These are phyloP conservation scores for Atrichornis clamosus DNA, from an alignment of 2,113 vertebrate species.

Conservation along the genomic window DNA sequence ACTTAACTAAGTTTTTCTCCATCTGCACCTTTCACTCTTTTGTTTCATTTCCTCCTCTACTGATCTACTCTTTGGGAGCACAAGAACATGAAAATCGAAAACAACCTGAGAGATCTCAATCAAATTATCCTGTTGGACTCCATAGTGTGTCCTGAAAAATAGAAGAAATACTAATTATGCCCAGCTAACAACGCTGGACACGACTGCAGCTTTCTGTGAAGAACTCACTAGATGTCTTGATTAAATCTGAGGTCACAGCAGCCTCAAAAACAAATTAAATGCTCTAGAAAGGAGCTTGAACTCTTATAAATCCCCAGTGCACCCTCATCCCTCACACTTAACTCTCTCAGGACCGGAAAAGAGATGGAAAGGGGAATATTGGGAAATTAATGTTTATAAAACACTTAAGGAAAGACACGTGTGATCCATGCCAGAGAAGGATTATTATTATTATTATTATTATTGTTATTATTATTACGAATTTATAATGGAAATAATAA, in stretches of 20 bases:
- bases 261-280: conserved; percentile 51
- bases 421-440: not conserved
- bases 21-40: not conserved
- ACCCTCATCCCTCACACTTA: not conserved
- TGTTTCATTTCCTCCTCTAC: not conserved
- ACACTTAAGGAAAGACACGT: not conserved
- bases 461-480: not conserved
- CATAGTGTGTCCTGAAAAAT: not conserved
- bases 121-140: not conserved
- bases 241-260: conserved; percentile 38
- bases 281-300: not conserved
- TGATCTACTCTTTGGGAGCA: not conserved
- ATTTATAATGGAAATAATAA: not conserved
- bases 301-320: not conserved
- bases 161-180: conserved; percentile 5
- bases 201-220: not conserved
- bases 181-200: not conserved
- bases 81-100: conserved; percentile 30
- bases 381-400: not conserved
- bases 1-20: not conserved
- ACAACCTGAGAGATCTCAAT: conserved; percentile 13
- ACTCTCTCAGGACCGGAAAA: not conserved
- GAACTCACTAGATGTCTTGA: conserved; percentile 34
- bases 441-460: not conserved
- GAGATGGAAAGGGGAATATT: not conserved